These are phyloP conservation scores for Cheirogaleus medius DNA, from an alignment of 2,113 vertebrate species.

Conservation along the genomic window DNA sequence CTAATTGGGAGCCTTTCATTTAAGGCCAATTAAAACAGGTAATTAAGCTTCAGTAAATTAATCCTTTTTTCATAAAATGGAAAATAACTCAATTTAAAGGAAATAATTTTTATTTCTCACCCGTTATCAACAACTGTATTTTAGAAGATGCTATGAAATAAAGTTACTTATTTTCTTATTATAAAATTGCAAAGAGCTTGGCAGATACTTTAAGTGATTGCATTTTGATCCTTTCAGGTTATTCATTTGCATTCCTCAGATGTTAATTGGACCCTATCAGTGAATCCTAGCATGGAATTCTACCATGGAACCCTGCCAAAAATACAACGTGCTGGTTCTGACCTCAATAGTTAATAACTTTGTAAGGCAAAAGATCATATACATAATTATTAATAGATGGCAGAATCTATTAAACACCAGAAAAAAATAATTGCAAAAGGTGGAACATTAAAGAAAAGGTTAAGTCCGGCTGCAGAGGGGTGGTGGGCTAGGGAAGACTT, in stretches of 20 bases:
- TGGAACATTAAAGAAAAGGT: background rate
- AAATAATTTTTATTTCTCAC: background rate
- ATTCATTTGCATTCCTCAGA: conserved; percentile 15
- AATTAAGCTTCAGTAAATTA: conserved; percentile 36
- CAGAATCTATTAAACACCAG: background rate
- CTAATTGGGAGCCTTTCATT: conserved; percentile 16
- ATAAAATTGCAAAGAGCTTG: background rate
- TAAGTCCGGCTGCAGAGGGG: background rate
- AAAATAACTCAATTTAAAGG: background rate
- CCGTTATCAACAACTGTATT: background rate
- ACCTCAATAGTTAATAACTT: background rate
- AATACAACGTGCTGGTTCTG: background rate
- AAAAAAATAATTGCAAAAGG: background rate
- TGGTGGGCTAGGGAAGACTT: background rate
- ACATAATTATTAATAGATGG: background rate
- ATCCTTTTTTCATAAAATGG: background rate
- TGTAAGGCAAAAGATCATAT: background rate
- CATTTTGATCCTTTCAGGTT: background rate
- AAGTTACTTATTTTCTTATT: background rate
- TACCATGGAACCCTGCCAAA: background rate
- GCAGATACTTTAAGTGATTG: background rate
- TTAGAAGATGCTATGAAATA: background rate
- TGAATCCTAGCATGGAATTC: background rate
- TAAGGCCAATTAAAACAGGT: conserved; percentile 27
- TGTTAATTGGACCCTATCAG: background rate